A percentile compares a stretch with the other conserved stretches of the same genome.
These are phyloP conservation scores for Caenorhabditis wallacei DNA, from an alignment of 2,888 invertebrate genomes.

Conservation along the genomic window DNA sequence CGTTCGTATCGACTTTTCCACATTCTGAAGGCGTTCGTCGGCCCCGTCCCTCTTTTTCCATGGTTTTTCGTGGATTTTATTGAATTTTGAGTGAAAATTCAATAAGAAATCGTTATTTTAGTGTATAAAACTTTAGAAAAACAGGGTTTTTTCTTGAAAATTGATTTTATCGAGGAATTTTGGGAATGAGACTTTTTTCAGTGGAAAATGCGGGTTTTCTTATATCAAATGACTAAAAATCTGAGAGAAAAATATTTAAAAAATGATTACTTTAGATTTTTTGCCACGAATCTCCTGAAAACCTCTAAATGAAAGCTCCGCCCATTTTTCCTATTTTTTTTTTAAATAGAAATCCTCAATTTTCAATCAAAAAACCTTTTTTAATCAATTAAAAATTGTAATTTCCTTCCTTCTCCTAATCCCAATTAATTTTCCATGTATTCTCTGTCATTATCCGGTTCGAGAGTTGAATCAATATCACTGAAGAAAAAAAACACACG, in stretches of 20 bases:
- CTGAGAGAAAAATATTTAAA: too few relatives aligned
- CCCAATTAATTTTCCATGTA: neutral
- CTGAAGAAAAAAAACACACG: neutral
- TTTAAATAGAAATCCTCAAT: too few relatives aligned
- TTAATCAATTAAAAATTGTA: too few relatives aligned
- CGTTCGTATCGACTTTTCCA: slow-evolving; percentile 34
- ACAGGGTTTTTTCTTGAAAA: too few relatives aligned
- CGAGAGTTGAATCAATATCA: slow-evolving; percentile 4
- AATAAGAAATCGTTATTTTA: too few relatives aligned
- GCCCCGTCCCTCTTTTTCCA: neutral
- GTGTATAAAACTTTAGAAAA: too few relatives aligned
- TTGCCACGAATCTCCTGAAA: too few relatives aligned
- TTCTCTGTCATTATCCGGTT: slow-evolving; percentile 47
- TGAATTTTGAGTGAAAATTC: neutral
- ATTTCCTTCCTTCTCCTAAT: slow-evolving; percentile 7
- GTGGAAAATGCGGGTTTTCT: too few relatives aligned
- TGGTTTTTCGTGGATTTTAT: neutral
- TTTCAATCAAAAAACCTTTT: neutral
- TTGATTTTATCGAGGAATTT: too few relatives aligned
- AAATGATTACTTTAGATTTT: too few relatives aligned
- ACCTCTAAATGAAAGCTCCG: neutral
- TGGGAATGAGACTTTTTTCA: too few relatives aligned
- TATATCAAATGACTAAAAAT: too few relatives aligned
- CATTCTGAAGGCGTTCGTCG: neutral
- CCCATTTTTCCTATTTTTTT: neutral